Conservation (phyloP, 1,140 invertebrate genomes). For the Bombus difficillimus region DNA sequence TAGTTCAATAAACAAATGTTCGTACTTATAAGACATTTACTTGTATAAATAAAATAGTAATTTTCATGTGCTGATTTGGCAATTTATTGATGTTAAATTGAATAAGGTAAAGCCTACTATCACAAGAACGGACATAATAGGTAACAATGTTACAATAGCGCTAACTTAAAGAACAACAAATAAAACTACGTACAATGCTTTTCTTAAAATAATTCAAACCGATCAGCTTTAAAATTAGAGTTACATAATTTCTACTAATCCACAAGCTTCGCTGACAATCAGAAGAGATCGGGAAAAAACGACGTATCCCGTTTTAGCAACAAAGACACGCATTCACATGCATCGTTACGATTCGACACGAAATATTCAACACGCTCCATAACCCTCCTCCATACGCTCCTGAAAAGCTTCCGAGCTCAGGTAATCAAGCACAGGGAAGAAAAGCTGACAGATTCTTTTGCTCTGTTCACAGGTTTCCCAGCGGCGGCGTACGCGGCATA, state of each 20-base stretch:
- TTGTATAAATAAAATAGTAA: no score
- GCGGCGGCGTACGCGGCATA: slow-evolving; percentile 96
- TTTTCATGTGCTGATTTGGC: no score
- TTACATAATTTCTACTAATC: not conserved
- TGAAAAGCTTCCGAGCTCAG: not conserved
- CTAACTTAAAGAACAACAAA: not conserved
- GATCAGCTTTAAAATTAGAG: not conserved
- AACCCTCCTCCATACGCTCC: not conserved
- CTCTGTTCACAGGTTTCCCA: slow-evolving; percentile 92
- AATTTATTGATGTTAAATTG: no score
- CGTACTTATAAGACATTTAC: no score
- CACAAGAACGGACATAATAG: not conserved
- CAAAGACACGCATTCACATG: not conserved
- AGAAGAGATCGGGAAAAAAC: not conserved
- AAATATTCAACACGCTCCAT: not conserved
- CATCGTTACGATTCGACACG: not conserved
- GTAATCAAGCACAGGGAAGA: not conserved
- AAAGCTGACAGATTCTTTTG: slow-evolving; percentile 62
- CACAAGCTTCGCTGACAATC: not conserved
- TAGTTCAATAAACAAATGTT: no score
- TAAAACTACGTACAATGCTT: not conserved
- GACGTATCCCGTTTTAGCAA: not conserved
- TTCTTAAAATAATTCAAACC: not conserved
- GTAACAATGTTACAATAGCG: not conserved
- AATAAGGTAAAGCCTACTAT: no score